Base-by-base conservation (phyloP, 2,113 vertebrate species). In the Corvus cornix region DNA sequence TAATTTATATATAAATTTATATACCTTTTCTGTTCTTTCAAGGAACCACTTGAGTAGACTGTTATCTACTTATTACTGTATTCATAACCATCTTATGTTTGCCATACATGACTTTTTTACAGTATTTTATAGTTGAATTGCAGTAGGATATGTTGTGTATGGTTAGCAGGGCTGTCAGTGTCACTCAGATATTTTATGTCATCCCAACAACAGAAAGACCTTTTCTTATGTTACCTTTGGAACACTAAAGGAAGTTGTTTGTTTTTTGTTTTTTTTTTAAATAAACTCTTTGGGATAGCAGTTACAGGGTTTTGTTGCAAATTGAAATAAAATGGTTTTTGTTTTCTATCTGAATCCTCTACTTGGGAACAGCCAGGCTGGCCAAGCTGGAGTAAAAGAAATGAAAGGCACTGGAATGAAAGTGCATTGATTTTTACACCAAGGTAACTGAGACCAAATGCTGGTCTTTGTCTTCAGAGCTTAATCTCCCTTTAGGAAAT, bases 401-500 rank as follows among this genome's bases (percentile, higher is more conserved):
- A 73, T 30, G 28, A 69, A 80, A 90, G 33, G 48, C 64, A n/a
- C 67, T 46, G 53, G 75, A 82, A 92, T 85, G 43, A 73, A 86
- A 90, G 55, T 22, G 7, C 78, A 92, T 81, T 94, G 92, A 83
- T 95, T 95, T 97, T 95, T 90, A 70, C 33, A 91, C 55, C 82
- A 76, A 70, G 58, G 76, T 95, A 89, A 75, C 85, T 16, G 76
- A 94, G 85, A 90, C 86, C 90, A 86, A 86, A 68, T 33, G 2
- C 41, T 1, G 16, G 53, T 68, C 66, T 93, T 95, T 95, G 64
- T 93, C 93, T 90, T 84, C 76, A 68, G 44, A 96, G 90, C 92
- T 94, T 92, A 72, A 94, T 95, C 88, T 96, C 92, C 81, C 68
- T 90, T 77, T 77, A 86, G 79, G 79, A 94, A 96, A 88, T 64